Percentiles rank a stretch among this genome's conserved stretches.
phyloP scores from a whole-genome alignment of 2,113 vertebrate genomes.

The Nerophis ophidion region DNA sequence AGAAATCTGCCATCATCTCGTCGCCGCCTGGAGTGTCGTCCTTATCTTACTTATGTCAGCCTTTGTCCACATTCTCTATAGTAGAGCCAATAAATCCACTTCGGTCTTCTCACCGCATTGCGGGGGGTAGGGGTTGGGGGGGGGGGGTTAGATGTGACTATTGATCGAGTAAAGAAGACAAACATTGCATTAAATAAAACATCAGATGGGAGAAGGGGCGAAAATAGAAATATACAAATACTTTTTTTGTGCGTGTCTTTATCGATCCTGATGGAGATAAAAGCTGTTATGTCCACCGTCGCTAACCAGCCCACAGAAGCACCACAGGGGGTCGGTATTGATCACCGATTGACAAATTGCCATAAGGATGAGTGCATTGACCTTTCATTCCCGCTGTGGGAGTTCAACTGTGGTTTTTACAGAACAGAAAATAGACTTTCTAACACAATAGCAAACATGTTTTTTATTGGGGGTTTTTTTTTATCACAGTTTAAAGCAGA shows the following conservation, averaged over 20 bases:
- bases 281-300: neutral
- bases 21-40: slow-evolving; percentile 6
- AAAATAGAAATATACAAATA: neutral
- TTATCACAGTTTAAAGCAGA: neutral
- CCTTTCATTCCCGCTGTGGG: slow-evolving; percentile 29
- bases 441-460: neutral
- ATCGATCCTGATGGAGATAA: slow-evolving; percentile 3
- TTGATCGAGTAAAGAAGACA: slow-evolving; percentile 23
- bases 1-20: slow-evolving; percentile 5
- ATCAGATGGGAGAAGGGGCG: too few relatives aligned
- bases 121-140: slow-evolving; percentile 12
- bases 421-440: neutral
- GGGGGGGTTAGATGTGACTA: slow-evolving; percentile 21
- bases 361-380: slow-evolving; percentile 19
- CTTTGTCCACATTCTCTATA: neutral
- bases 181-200: neutral
- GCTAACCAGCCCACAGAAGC: neutral
- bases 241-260: too few relatives aligned
- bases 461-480: neutral
- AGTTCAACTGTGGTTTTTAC: slow-evolving; percentile 12
- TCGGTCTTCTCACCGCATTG: slow-evolving; percentile 10
- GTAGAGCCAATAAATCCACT: slow-evolving; percentile 8
- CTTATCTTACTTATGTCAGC: slow-evolving; percentile 1
- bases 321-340: slow-evolving; percentile 9
- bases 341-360: slow-evolving; percentile 24